These are phyloP conservation scores for Macrophya annulata DNA, from an alignment of 2,888 invertebrate species.

Conservation along the genomic window DNA sequence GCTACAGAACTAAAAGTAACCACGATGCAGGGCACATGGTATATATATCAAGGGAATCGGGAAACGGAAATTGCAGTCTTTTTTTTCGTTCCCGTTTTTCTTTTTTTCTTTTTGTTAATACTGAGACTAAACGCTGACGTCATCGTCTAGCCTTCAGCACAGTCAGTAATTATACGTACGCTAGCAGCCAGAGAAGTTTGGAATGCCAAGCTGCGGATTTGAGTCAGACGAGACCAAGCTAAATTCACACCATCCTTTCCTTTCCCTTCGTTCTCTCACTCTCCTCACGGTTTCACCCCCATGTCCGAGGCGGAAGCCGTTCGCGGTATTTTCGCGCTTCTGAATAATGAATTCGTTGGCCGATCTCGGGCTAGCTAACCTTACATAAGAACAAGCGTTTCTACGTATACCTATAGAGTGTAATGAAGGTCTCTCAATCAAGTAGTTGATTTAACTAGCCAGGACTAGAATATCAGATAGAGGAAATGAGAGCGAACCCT, in stretches of 20 bases:
- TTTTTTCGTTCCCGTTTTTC: not conserved
- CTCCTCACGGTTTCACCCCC: not conserved
- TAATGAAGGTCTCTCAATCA: constrained; percentile 46
- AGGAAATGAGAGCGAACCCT: constrained; percentile 50
- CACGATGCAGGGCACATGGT: constrained; percentile 20
- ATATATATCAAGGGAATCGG: constrained; percentile 1
- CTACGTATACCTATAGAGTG: not conserved
- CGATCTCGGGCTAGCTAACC: constrained; percentile 3
- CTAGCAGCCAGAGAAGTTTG: constrained; percentile 29
- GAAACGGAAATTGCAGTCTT: not conserved
- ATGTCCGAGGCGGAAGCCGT: constrained; percentile 1
- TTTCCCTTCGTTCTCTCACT: not conserved
- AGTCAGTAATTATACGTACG: constrained; percentile 38
- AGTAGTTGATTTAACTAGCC: constrained; percentile 39
- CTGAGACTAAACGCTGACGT: constrained; percentile 32
- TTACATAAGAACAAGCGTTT: not conserved
- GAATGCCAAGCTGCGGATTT: constrained; percentile 38
- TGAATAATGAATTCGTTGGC: constrained; percentile 51
- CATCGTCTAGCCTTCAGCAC: constrained; percentile 21
- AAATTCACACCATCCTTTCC: constrained; percentile 2
- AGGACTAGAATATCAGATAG: constrained; percentile 29
- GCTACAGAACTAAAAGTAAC: constrained; percentile 27
- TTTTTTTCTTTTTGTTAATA: not conserved
- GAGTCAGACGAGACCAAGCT: constrained; percentile 34
- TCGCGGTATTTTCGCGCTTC: constrained; percentile 26